These are phyloP conservation scores for Condylura cristata DNA, from an alignment of 2,113 vertebrate species.

Conservation along the genomic window DNA sequence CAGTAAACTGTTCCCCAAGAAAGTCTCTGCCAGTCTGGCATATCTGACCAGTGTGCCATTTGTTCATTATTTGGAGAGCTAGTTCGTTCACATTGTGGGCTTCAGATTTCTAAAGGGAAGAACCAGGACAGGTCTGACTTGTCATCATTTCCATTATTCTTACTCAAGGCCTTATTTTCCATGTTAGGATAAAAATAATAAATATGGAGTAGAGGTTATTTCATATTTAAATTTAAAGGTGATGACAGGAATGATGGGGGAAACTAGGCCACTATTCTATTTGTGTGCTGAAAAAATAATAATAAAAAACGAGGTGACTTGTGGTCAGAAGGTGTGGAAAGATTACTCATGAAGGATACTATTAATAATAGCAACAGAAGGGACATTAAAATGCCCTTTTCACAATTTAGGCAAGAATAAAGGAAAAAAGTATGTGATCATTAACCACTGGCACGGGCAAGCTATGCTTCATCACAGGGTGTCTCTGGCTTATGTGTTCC, in stretches of 20 bases:
- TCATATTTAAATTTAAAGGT: constrained; percentile 14
- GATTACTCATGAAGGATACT: background rate
- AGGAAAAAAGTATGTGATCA: constrained; percentile 3
- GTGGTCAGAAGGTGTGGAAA: constrained; percentile 5
- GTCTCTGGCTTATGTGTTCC: background rate
- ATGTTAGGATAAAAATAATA: background rate
- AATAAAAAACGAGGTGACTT: background rate
- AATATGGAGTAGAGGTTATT: background rate
- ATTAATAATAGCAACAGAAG: background rate
- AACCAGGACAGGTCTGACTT: background rate
- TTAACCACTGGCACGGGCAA: background rate
- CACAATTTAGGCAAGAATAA: constrained; percentile 17
- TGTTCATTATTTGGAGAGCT: background rate
- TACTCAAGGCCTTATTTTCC: background rate
- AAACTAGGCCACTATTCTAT: background rate
- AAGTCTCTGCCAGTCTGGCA: background rate
- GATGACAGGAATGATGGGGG: background rate
- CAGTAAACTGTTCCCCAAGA: background rate
- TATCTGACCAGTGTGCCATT: background rate
- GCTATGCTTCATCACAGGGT: background rate
- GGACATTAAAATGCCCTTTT: constrained; percentile 25
- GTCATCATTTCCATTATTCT: background rate
- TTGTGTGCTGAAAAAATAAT: background rate
- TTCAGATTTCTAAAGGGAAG: constrained; percentile 38
- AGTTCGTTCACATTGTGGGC: background rate